Evolutionary conservation across 2,888 invertebrate species (phyloP), one percentile per base, ranked within the genome.

Genomic region (Morinoia aosen): DNA sequence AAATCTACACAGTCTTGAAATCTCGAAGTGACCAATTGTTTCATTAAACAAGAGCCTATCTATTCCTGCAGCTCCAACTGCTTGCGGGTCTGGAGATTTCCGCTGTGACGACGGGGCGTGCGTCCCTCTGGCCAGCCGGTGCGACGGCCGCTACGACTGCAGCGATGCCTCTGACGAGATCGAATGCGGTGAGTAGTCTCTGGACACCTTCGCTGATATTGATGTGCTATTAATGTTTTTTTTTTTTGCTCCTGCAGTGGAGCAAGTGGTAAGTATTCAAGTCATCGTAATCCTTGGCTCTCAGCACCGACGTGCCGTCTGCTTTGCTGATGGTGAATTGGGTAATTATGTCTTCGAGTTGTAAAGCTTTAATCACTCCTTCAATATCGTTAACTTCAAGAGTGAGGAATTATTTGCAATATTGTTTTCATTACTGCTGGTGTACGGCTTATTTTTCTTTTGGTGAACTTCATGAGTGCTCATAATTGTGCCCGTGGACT

Each of bases 31-130:
- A 19, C 61, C 61, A 76, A 33, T 12, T 76, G 10, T 76, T 16
- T 76, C 33, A 76, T 76, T 76, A 25, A 76, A 76, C 33, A 33
- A 25, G 19, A 33, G 19, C 33, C 33, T 33, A 33, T 76, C 33
- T 76, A 76, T 76, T 64, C 33, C 76, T 90, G 25, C 95, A 95
- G 93, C 56, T 91, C 25, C 88, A 0, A 16, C 5, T 12, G 58
- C 96, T 64, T 97, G 97, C 97, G 97, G 97, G 95, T 96, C 97
- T 96, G 97, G 97, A 97, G 97, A 98, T 97, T 98, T 98, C 97
- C 98, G 98, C 96, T 99, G 98, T 97, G 97, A 97, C 96, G 98
- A 98, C 97, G 98, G 98, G 95, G 98, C 98, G 97, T 98, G 98
- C 97, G 98, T 98, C 97, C 98, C 98, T 93, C 97, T 98, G 96